Evolutionary conservation across 2,113 vertebrate genomes (phyloP), one percentile per base, ranked within the genome.

Genomic region (Ictalurus furcatus): DNA sequence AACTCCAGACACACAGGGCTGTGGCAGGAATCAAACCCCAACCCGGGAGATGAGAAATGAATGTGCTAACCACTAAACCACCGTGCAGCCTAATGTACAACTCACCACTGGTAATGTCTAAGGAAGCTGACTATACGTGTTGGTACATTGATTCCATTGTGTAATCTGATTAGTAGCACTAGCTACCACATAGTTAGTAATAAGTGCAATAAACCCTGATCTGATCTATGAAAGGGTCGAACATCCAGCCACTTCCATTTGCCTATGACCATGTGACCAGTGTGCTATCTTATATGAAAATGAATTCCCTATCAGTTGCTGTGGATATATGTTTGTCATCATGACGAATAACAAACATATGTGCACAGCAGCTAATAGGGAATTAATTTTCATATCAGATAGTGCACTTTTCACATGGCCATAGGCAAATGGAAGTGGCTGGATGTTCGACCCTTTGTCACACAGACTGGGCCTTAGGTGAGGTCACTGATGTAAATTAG

Each of bases 121-220:
- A 7, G 21, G 12, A 48, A 73, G 17, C 37, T 28, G 28, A 28
- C 56, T 58, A n/a, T 67, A 48, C 37, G 9, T 25, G 37, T 40
- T 56, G 6, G 14, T n/a, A 59, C 63, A 25, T 6, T 89, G 17
- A 85, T 23, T 85, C 40, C 17, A 13, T 82, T 85, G 76, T 14
- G 16, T 80, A 34, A 65, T n/a, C 78, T 61, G 74, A 28, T 48
- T 83, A 30, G 52, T 84, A 79, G 56, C 65, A 86, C 14, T 56
- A 76, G 59, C 78, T 86, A 59, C n/a, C 59, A 74, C 17, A 78
- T 85, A 88, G 88, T 88, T 86, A 56, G 28, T 79, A 13, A 16
- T 63, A 58, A 52, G 34, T 54, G 19, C 65, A 78, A 69, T 28
- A 86, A 86, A 34, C 69, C n/a, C 48, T 44, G 14, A 58, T 84